phyloP scores from a whole-genome alignment of 2,888 invertebrate genomes.

The Eristalinus aeneus region DNA sequence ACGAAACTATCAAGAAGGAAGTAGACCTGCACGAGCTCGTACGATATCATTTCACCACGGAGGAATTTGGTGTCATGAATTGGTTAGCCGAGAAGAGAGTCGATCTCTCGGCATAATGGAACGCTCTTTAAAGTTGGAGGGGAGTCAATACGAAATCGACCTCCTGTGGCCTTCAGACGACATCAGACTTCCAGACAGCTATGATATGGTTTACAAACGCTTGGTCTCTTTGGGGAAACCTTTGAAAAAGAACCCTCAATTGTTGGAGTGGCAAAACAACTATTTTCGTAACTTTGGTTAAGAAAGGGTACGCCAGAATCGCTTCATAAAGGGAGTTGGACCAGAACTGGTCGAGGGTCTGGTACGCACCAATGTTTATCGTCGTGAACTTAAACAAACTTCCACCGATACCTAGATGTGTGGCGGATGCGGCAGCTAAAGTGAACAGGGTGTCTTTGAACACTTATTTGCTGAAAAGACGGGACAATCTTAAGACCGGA shows the following conservation, averaged over 20 bases:
- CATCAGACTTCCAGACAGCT: neutral
- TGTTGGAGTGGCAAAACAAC: neutral
- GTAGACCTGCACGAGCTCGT: slow-evolving; percentile 29
- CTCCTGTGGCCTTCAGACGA: neutral
- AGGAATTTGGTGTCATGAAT: too few species aligned
- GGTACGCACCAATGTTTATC: slow-evolving; percentile 72
- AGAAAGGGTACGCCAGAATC: slow-evolving; percentile 41
- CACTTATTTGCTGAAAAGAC: neutral
- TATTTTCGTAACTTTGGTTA: slow-evolving; percentile 35
- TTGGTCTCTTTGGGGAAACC: neutral
- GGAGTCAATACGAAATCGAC: neutral
- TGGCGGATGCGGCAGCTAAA: slow-evolving; percentile 50
- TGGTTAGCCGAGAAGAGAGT: too few species aligned
- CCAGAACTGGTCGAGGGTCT: slow-evolving; percentile 39
- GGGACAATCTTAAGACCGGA: neutral
- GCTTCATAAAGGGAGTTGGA: slow-evolving; percentile 26
- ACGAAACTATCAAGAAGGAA: slow-evolving; percentile 26
- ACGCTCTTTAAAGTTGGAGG: neutral
- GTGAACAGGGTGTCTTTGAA: neutral
- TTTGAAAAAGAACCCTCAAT: neutral
- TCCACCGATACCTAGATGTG: slow-evolving; percentile 42
- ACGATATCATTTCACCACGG: slow-evolving; percentile 11
- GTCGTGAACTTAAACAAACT: slow-evolving; percentile 34
- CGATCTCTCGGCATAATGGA: neutral
- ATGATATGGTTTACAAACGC: too few species aligned